These are phyloP conservation scores for Mormyrus lacerda DNA, from an alignment of 2,113 vertebrate genomes.

Conservation along the genomic window DNA sequence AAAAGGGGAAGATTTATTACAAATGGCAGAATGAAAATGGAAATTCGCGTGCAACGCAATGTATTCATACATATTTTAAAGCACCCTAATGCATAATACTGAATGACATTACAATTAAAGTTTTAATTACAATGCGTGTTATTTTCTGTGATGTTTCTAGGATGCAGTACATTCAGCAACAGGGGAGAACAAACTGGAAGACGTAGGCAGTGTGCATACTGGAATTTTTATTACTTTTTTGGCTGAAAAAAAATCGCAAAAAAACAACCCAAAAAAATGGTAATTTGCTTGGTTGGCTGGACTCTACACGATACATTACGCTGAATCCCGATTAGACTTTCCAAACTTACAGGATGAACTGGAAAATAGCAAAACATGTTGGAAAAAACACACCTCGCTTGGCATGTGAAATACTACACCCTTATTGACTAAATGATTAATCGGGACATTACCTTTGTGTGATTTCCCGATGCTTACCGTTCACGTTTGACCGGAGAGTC, in stretches of 20 bases:
- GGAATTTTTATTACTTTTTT: background rate
- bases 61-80: slow-evolving; percentile 3
- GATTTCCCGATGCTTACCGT: background rate
- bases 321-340: background rate
- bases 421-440: slow-evolving; percentile 15
- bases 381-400: background rate
- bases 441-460: background rate
- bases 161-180: background rate
- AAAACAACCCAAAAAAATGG: background rate
- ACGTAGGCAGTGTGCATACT: background rate
- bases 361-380: background rate
- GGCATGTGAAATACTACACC: background rate
- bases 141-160: background rate
- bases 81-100: background rate
- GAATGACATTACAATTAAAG: background rate
- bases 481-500: background rate
- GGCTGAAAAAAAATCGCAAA: background rate
- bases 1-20: background rate
- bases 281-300: background rate
- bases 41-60: background rate
- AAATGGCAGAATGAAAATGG: background rate
- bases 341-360: background rate
- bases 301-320: background rate
- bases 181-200: background rate
- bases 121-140: background rate